Evolutionary conservation across 2,797 vertebrate species (phyloP).

Genomic region (Sphenopsis melanotis): DNA sequence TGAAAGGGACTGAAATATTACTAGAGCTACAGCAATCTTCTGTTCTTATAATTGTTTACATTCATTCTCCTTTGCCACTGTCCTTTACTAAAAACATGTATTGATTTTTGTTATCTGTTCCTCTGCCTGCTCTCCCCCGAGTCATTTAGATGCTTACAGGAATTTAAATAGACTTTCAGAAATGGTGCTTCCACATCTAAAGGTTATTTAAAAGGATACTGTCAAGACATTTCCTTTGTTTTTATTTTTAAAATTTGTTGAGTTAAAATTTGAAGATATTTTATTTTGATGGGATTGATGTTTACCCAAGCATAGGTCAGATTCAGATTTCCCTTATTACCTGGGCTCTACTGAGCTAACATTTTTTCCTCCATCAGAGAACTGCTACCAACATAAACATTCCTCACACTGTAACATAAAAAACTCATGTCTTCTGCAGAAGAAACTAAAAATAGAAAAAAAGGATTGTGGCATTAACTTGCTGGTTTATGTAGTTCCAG

Average conservation of each 20-base stretch:
- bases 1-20: not conserved
- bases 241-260: not conserved
- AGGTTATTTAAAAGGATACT: not conserved
- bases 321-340: not conserved
- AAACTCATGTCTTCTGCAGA: not conserved
- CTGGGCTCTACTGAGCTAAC: not conserved
- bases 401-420: not conserved
- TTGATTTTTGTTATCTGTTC: conserved; percentile 14
- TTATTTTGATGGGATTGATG: not conserved
- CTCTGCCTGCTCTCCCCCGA: not conserved
- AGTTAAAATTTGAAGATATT: not conserved
- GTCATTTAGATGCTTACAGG: not conserved
- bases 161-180: conserved; percentile 24
- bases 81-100: not conserved
- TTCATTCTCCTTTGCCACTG: not conserved
- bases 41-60: not conserved
- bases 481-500: not conserved
- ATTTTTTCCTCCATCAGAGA: not conserved
- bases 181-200: not conserved
- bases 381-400: not conserved
- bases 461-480: not conserved
- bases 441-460: not conserved
- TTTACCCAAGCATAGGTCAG: not conserved
- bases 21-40: not conserved
- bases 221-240: not conserved